Evolutionary conservation across 2,113 vertebrate species (phyloP).

Genomic region (Nibea coibor): DNA sequence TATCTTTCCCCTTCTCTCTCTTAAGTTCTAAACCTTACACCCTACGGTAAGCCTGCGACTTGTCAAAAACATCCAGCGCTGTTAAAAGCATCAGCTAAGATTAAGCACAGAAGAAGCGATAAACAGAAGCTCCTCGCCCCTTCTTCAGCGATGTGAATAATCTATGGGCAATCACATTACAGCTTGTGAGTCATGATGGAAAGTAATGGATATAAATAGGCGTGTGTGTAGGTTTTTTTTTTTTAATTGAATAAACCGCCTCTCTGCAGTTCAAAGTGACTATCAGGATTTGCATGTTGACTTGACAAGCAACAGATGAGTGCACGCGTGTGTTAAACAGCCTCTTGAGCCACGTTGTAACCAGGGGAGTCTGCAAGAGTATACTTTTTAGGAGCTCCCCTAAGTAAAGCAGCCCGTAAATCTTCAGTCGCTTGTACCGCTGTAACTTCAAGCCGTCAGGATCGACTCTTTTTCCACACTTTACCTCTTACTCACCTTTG

Average conservation of each 20-base stretch:
- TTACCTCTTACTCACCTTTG: conserved; percentile 74
- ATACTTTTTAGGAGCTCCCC: conserved; percentile 75
- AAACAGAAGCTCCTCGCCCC: conserved; percentile 20
- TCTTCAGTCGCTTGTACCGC: conserved; percentile 54
- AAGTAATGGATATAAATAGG: conserved; percentile 28
- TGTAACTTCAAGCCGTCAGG: conserved; percentile 54
- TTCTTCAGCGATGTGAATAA: background rate
- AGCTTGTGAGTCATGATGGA: conserved; percentile 10
- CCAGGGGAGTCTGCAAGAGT: conserved; percentile 62
- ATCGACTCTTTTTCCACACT: conserved; percentile 65
- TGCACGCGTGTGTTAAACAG: conserved; percentile 61
- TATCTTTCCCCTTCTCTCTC: background rate
- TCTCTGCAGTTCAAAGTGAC: conserved; percentile 40
- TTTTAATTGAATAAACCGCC: conserved; percentile 42
- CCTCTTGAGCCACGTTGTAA: conserved; percentile 64
- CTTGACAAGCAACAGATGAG: conserved; percentile 73
- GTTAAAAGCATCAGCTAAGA: conserved; percentile 1
- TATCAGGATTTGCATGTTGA: conserved; percentile 49
- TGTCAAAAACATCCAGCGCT: background rate
- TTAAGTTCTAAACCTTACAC: conserved; percentile 7
- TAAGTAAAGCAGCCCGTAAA: conserved; percentile 70
- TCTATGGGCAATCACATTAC: background rate
- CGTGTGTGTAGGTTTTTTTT: conserved; percentile 38
- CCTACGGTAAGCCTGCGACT: background rate
- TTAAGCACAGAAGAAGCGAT: conserved; percentile 11